Conservation (phyloP, 2,797 vertebrate genomes). For the Lacerta agilis region DNA sequence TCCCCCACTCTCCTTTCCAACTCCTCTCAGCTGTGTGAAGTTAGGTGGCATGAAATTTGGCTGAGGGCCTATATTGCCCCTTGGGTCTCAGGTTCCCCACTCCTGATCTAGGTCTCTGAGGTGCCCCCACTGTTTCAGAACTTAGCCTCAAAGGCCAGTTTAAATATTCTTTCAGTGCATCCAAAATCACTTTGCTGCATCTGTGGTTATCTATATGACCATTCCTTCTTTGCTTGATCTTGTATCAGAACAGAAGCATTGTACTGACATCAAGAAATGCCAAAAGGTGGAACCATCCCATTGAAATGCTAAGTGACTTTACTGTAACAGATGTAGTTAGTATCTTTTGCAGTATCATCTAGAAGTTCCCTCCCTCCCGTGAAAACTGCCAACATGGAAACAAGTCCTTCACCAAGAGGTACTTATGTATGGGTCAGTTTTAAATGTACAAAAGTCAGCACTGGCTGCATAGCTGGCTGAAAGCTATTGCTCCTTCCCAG, state of each 20-base stretch:
- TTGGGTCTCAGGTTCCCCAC: too few relatives aligned
- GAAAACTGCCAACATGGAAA: background rate
- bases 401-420: background rate
- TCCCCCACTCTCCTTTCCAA: too few relatives aligned
- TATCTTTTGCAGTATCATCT: background rate
- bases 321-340: background rate
- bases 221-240: background rate
- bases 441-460: background rate
- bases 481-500: background rate
- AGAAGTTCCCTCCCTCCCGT: background rate
- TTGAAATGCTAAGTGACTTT: background rate
- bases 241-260: constrained; percentile 44
- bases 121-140: background rate
- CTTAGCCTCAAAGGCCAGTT: background rate
- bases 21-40: too few relatives aligned
- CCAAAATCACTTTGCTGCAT: constrained; percentile 23
- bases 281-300: background rate
- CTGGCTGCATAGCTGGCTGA: background rate
- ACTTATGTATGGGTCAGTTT: background rate
- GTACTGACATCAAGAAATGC: constrained; percentile 26
- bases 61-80: too few relatives aligned
- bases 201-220: too few relatives aligned
- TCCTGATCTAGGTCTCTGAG: background rate
- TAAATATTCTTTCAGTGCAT: constrained; percentile 26
- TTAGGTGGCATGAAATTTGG: too few relatives aligned